Evolutionary conservation across 64 coral and sea anemone genomes (phyloP), one percentile per base, ranked within the genome.

Genomic region (Orbicella faveolata): DNA sequence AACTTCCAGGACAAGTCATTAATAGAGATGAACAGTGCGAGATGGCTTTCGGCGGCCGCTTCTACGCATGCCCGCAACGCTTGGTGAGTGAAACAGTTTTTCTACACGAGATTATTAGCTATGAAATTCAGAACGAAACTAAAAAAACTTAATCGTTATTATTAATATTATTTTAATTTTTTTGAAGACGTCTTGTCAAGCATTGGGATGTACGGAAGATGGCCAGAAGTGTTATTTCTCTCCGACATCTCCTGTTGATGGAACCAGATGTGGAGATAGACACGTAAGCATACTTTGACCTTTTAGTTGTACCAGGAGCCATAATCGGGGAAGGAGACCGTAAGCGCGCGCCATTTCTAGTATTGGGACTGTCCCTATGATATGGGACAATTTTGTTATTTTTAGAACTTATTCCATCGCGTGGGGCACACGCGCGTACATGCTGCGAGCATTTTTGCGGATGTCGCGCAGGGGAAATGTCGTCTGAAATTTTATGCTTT

Each of bases 181-280:
- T 66, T 41, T 39, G 14, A 8, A 83, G 80, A 67, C 33, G 23
- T 37, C 33, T 41, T 83, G 80, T 67, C 34, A 34, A 37, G 80
- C 61, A 4, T 35, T 83, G 9, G 80, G 80, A 66, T 83, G 80
- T 41, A 83, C 80, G 36, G 33, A 11, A 1, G 8, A 83, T 41
- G 80, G 80, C 8, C 66, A 83, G 19, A 39, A 4, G 3, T 89
- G 88, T 15, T 5, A 1, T 65, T 34, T 54, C 14, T 26, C 41
- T n/a, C 18, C 25, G 5, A 73, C 39, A 0, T 79, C 88, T 25
- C 88, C 88, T 73, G 77, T n/a, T 20, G 88, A 89, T 80, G 88
- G 88, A 11, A 89, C 88, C 54, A 53, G 76, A 52, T 89, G 88
- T n/a, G 88, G 88, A 52, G 37, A 66, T 13, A 79, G 88, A 89